Conservation (phyloP, 2,888 invertebrate species). For the Dicyrtoma fusca region DNA sequence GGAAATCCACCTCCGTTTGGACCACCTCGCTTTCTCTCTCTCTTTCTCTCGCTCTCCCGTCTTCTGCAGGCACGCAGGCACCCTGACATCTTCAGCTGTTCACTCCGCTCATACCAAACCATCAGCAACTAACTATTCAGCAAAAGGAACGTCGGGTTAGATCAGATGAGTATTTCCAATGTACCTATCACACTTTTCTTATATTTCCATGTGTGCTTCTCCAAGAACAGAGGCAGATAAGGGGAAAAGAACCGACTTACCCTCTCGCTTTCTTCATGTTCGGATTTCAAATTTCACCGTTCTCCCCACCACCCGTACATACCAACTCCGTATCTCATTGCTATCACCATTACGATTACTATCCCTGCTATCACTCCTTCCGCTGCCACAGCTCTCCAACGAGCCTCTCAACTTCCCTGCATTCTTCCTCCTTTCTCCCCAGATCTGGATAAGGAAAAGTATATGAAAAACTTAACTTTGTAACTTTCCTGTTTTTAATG, state of each 20-base stretch:
- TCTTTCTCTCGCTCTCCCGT: background rate
- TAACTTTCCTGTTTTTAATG: no score
- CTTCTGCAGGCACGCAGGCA: slow-evolving; percentile 6
- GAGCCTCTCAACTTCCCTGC: no score
- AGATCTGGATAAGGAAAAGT: no score
- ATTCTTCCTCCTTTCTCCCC: no score
- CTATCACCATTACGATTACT: background rate
- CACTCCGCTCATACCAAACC: background rate
- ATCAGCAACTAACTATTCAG: no score
- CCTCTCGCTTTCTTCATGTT: background rate
- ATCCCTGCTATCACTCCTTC: no score
- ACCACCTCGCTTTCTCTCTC: background rate
- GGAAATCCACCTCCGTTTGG: slow-evolving; percentile 12
- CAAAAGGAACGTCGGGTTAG: no score
- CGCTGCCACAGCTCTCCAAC: no score
- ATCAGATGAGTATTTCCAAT: no score
- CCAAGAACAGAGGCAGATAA: background rate
- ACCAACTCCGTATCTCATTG: background rate
- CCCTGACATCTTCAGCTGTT: slow-evolving; percentile 18
- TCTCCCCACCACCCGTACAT: background rate
- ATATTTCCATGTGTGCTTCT: slow-evolving; percentile 1
- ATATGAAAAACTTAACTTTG: no score
- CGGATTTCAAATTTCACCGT: background rate
- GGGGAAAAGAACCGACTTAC: background rate
- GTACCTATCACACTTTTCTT: background rate